Percentiles rank a stretch among this genome's conserved stretches.
phyloP scores from a whole-genome alignment of 2,113 vertebrate genomes.

The Mungos mungo region DNA sequence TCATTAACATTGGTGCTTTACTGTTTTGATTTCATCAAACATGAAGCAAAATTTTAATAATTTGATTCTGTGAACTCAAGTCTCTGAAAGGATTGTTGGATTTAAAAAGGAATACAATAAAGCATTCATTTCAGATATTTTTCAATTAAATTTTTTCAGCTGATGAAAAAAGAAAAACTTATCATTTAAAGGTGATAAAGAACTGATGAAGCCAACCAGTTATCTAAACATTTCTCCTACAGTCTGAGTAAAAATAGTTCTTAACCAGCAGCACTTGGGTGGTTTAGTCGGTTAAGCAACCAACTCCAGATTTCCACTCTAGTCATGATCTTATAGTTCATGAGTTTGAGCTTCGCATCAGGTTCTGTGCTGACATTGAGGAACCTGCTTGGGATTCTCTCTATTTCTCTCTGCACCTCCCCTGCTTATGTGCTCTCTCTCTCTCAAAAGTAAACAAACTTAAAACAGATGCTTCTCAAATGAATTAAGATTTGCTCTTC shows the following conservation, averaged over 20 bases:
- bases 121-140: slow-evolving; percentile 45
- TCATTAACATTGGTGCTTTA: slow-evolving; percentile 32
- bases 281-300: too few species aligned
- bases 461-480: slow-evolving; percentile 10
- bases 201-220: not conserved
- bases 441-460: too few species aligned
- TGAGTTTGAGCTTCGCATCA: too few species aligned
- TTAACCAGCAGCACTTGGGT: not conserved
- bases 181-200: slow-evolving; percentile 21
- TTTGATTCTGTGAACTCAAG: slow-evolving; percentile 36
- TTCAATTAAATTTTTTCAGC: slow-evolving; percentile 39
- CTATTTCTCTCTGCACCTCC: too few species aligned
- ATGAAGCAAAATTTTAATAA: slow-evolving; percentile 53
- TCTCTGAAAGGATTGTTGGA: not conserved
- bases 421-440: too few species aligned
- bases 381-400: too few species aligned
- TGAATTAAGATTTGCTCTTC: not conserved
- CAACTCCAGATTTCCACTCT: too few species aligned
- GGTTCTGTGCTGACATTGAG: too few species aligned
- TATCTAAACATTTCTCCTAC: not conserved
- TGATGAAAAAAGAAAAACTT: not conserved
- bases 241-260: slow-evolving; percentile 45
- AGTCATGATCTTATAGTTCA: too few species aligned
- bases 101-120: slow-evolving; percentile 32
- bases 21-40: slow-evolving; percentile 50